Conservation (phyloP, 2,888 invertebrate species). For the Chrysotoxum bicinctum region DNA sequence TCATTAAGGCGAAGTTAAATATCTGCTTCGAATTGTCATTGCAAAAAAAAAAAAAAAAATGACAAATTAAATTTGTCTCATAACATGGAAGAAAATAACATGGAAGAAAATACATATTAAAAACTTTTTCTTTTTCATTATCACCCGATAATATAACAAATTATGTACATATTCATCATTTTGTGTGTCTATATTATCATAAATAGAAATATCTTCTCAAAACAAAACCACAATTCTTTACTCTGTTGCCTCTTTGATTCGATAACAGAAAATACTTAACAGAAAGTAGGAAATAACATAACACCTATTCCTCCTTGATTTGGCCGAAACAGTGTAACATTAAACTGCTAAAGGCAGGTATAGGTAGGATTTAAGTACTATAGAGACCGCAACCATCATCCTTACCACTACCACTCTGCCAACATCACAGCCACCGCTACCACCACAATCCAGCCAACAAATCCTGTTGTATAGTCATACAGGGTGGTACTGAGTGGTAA, state of each 20-base stretch:
- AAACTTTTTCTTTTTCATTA: no score
- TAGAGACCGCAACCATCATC: slow-evolving; percentile 34
- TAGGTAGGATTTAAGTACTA: slow-evolving; percentile 35
- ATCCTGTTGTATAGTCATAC: neutral
- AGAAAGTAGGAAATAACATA: slow-evolving; percentile 46
- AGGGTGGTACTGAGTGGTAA: slow-evolving; percentile 48
- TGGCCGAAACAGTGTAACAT: slow-evolving; percentile 49
- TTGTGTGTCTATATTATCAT: neutral
- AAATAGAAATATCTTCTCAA: neutral
- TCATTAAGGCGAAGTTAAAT: no score
- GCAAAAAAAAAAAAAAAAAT: no score
- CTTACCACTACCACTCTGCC: slow-evolving; percentile 15
- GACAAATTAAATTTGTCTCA: no score
- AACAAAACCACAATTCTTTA: neutral
- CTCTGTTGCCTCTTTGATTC: neutral
- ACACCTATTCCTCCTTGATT: slow-evolving; percentile 13
- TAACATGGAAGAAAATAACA: no score
- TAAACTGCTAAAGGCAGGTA: slow-evolving; percentile 61
- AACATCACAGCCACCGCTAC: slow-evolving; percentile 17
- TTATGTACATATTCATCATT: no score
- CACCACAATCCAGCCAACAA: slow-evolving; percentile 50
- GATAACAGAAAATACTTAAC: slow-evolving; percentile 27
- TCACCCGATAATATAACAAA: no score
- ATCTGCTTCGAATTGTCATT: no score
- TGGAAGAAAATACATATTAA: no score